These are phyloP conservation scores for Ptyas mucosa DNA, from an alignment of 2,113 vertebrate species.

Conservation along the genomic window DNA sequence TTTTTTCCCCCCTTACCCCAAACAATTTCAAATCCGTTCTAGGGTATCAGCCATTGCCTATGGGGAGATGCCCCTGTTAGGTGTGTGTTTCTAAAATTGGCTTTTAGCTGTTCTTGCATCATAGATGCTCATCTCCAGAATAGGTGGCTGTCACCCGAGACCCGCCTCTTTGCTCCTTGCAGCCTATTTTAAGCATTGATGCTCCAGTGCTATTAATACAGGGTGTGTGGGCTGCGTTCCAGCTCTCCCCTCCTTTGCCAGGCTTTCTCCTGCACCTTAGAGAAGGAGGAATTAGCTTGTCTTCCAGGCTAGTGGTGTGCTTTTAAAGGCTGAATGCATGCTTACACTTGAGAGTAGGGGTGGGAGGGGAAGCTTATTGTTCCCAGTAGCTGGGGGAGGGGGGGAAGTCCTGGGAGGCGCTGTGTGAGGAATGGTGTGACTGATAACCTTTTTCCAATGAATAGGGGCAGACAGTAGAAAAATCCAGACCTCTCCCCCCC, in stretches of 20 bases:
- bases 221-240: constrained; percentile 27
- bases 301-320: not conserved
- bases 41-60: not conserved
- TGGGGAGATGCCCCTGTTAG: not conserved
- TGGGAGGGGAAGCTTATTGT: not conserved
- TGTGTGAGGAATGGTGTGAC: no score
- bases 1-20: not conserved
- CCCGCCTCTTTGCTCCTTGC: constrained; percentile 46
- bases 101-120: constrained; percentile 5
- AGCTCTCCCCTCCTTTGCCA: not conserved
- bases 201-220: constrained; percentile 60
- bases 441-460: not conserved
- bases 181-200: constrained; percentile 61
- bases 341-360: no score
- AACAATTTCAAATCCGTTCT: not conserved
- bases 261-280: constrained; percentile 33
- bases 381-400: not conserved
- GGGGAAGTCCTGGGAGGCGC: not conserved
- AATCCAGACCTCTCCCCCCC: not conserved
- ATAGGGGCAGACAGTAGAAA: no score
- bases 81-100: constrained; percentile 16
- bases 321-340: not conserved
- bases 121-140: constrained; percentile 48
- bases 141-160: constrained; percentile 54
- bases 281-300: not conserved